Conservation (phyloP, 2,797 vertebrate species). For the Chaenodraco wilsoni region DNA sequence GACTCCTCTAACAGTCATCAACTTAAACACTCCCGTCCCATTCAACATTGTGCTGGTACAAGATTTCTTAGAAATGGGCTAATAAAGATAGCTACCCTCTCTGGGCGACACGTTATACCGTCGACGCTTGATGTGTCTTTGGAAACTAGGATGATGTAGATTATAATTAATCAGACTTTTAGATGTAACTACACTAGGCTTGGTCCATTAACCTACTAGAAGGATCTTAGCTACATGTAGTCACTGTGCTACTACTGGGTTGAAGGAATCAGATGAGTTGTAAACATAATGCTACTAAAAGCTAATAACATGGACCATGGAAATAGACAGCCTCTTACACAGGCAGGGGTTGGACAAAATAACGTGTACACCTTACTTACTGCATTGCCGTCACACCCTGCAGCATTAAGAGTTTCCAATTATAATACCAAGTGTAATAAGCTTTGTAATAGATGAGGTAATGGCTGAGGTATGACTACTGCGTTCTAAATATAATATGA, state of each 20-base stretch:
- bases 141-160: conserved; percentile 50
- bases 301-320: background rate
- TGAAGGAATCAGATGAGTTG: conserved; percentile 15
- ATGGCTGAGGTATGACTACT: conserved; percentile 39
- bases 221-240: conserved; percentile 52
- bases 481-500: background rate
- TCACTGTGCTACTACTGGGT: conserved; percentile 49
- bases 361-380: conserved; percentile 14
- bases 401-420: background rate
- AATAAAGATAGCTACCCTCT: conserved; percentile 36
- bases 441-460: conserved; percentile 34
- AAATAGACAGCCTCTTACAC: background rate
- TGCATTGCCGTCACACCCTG: background rate
- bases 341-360: conserved; percentile 10
- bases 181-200: conserved; percentile 69
- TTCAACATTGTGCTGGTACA: conserved; percentile 50
- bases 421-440: background rate
- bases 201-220: conserved; percentile 74
- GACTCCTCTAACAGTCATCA: conserved; percentile 55
- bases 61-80: conserved; percentile 42
- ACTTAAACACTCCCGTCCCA: conserved; percentile 10
- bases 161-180: conserved; percentile 66
- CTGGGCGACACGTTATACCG: conserved; percentile 31
- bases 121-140: conserved; percentile 48
- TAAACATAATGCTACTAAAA: conserved; percentile 29